phyloP scores from a whole-genome alignment of 2,113 vertebrate species.

The Rhabdomys dilectus region DNA sequence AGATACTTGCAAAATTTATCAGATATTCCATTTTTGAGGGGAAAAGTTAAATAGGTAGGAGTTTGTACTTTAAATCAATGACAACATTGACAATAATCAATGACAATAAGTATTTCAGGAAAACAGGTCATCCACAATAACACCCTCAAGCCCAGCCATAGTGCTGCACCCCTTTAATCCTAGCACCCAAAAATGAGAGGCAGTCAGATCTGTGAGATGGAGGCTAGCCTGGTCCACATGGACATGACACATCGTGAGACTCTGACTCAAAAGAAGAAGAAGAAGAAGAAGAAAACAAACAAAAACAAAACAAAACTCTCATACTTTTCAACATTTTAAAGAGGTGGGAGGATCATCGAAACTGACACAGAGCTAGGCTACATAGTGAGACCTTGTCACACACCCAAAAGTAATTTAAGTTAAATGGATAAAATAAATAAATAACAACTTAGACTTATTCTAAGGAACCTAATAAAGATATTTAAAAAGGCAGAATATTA shows the following conservation, averaged over 20 bases:
- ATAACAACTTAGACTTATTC: neutral
- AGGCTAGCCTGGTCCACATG: neutral
- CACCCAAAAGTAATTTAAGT: neutral
- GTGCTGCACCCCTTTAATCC: neutral
- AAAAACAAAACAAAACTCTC: neutral
- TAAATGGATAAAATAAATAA: neutral
- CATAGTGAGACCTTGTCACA: neutral
- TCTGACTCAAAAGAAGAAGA: neutral
- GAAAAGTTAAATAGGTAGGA: neutral
- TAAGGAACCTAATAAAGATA: neutral
- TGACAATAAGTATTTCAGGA: slow-evolving; percentile 32
- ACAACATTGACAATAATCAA: no score
- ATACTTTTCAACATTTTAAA: neutral
- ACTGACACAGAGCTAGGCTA: no score
- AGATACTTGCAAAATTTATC: neutral
- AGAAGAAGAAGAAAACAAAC: neutral
- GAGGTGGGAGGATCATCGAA: neutral
- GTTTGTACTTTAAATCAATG: neutral
- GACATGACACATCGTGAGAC: neutral
- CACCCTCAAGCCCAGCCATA: neutral
- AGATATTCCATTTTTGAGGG: neutral
- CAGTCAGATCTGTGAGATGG: neutral
- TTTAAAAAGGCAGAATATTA: neutral
- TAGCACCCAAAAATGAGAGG: neutral
- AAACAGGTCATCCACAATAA: neutral